These are phyloP conservation scores for Leuctra nigra DNA, from an alignment of 2,888 invertebrate genomes.

Conservation along the genomic window DNA sequence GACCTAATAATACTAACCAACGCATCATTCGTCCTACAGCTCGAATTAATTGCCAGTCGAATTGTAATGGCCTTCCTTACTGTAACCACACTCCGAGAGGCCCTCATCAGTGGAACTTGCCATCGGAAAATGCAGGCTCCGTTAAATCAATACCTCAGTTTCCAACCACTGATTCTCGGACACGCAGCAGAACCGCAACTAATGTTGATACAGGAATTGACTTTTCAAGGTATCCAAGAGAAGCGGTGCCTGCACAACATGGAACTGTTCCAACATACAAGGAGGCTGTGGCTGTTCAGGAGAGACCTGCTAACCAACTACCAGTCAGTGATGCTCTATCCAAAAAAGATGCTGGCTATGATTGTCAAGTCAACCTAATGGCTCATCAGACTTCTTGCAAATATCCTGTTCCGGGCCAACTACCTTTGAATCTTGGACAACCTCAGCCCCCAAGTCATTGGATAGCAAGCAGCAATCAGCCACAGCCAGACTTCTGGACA, in stretches of 20 bases:
- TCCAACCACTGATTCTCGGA: background rate
- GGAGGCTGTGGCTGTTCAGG: background rate
- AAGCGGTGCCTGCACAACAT: background rate
- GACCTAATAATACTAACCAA: conserved; percentile 2
- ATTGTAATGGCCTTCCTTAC: background rate
- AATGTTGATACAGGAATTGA: background rate
- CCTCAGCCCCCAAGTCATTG: background rate
- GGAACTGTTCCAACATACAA: background rate
- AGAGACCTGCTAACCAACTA: background rate
- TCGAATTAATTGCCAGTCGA: background rate
- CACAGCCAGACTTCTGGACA: conserved; percentile 1
- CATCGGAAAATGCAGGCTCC: background rate
- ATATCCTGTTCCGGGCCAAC: background rate
- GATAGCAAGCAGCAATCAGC: background rate
- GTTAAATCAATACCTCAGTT: background rate
- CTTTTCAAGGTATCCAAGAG: background rate
- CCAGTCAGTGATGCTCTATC: background rate
- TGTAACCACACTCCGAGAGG: conserved; percentile 4
- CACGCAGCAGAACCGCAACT: background rate
- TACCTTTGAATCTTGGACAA: background rate
- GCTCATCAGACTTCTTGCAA: background rate
- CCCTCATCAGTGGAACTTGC: background rate
- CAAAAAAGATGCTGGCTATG: background rate
- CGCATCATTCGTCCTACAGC: background rate
- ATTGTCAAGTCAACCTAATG: background rate